Evolutionary conservation across 2,113 vertebrate genomes (phyloP).

Genomic region (Tauraco erythrolophus): DNA sequence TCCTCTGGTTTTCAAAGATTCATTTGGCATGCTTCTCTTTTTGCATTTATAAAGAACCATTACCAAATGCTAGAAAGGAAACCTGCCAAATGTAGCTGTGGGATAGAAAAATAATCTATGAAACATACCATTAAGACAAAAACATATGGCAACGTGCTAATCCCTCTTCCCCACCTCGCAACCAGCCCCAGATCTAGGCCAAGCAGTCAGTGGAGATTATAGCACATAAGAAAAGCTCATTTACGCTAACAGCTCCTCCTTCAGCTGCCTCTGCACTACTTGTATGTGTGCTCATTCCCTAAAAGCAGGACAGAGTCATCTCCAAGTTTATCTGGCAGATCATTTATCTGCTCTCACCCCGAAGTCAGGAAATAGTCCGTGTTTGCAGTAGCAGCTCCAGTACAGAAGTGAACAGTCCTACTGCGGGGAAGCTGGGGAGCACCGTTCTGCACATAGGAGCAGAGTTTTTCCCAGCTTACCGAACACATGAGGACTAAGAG

Average conservation of each 20-base stretch:
- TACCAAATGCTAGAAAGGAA: slow-evolving; percentile 70
- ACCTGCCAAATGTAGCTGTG: slow-evolving; percentile 64
- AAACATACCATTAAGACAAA: slow-evolving; percentile 72
- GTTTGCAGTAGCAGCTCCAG: background rate
- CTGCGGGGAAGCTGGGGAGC: fast-evolving
- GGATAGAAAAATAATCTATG: slow-evolving; percentile 63
- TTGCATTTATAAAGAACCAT: slow-evolving; percentile 57
- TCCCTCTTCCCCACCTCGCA: slow-evolving; percentile 58
- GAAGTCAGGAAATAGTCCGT: background rate
- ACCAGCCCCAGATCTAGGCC: slow-evolving; percentile 62
- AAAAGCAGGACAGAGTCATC: background rate
- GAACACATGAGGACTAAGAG: fast-evolving
- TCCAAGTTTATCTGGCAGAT: background rate
- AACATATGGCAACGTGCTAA: slow-evolving; percentile 71
- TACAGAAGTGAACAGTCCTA: background rate
- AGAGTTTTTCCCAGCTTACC: background rate
- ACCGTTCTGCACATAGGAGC: background rate
- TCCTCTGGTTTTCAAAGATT: slow-evolving; percentile 9
- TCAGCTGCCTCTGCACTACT: slow-evolving; percentile 14
- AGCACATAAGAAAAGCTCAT: slow-evolving; percentile 14
- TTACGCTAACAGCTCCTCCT: slow-evolving; percentile 30
- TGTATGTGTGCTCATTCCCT: background rate
- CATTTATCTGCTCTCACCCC: background rate
- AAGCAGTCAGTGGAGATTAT: slow-evolving; percentile 60
- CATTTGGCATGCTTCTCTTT: slow-evolving; percentile 19